Base-by-base conservation (phyloP, 1,140 invertebrate species). In the Harlomillsia oculata region DNA sequence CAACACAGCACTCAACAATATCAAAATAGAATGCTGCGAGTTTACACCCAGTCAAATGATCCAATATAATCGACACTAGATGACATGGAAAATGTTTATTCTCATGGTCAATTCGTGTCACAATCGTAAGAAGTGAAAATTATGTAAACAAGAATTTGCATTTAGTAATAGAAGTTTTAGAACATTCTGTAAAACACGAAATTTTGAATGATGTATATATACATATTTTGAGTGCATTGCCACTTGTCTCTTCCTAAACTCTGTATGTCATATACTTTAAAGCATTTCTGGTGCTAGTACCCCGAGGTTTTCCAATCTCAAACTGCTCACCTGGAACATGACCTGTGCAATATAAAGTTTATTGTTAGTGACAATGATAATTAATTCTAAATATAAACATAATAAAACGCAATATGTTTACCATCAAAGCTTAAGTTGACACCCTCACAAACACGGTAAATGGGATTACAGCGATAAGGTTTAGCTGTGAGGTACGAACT, bases 251-350 rank as follows among this genome's bases (percentile, higher is more conserved):
- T 14, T 9, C 28, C 39, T 30, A 64, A n/a, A 65, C 30, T 32
- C 63, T 39, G 37, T 61, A 65, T 1, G 56, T 61, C 59, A 65
- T 61, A 34, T 65, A 61, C 36, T 65, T 65, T 5, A 52, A 21
- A 21, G 63, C 59, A 32, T 65, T 65, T 52, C 59, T 49, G n/a
- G 55, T 65, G 25, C 43, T 16, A 21, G 32, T 43, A n/a, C 63
- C 63, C 5, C 63, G 49, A 23, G 56, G 37, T 28, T 65, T 34
- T 28, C 63, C 63, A 26, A 21, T 18, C 30, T 56, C 26, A 36
- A 65, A 65, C 39, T 46, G 39, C 43, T 65, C 63, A 3, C 63
- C 63, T n/a, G 56, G 56, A 43, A 61, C 48, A 39, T 61, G 56
- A 20, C 57, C 58, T 60, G 18, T 8, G 20, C 16, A 48, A 36